Conservation (phyloP, 2,797 vertebrate genomes). For the Gephyroberyx darwinii region DNA sequence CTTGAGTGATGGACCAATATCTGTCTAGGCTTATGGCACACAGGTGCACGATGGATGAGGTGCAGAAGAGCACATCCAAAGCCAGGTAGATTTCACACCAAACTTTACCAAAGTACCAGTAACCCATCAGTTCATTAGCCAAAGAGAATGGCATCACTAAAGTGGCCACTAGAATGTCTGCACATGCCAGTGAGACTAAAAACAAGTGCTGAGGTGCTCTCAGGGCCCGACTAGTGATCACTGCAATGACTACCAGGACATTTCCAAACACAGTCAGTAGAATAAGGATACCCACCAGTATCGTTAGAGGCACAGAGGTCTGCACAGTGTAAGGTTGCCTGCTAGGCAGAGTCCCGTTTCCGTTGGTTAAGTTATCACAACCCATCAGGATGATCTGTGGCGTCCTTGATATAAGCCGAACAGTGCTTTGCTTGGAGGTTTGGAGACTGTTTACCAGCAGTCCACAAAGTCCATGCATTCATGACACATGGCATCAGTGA, state of each 20-base stretch:
- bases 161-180: conserved; percentile 96
- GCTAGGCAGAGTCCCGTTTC: conserved; percentile 75
- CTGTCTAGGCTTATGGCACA: conserved; percentile 96
- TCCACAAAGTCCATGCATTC: conserved; percentile 51
- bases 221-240: conserved; percentile 91
- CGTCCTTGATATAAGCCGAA: conserved; percentile 52
- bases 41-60: conserved; percentile 95
- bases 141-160: conserved; percentile 96
- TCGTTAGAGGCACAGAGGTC: conserved; percentile 85
- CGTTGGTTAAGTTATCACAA: conserved; percentile 82
- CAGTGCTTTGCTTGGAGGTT: conserved; percentile 31
- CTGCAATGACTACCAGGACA: conserved; percentile 93
- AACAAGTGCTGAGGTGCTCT: conserved; percentile 97
- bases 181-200: conserved; percentile 94
- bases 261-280: conserved; percentile 93
- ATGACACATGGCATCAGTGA: conserved; percentile 37
- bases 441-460: conserved; percentile 32
- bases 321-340: conserved; percentile 80
- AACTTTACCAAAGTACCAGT: conserved; percentile 94
- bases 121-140: conserved; percentile 95
- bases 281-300: conserved; percentile 90
- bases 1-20: conserved; percentile 93
- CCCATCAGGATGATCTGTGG: conserved; percentile 79
- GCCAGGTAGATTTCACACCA: conserved; percentile 98
- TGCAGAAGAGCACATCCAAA: conserved; percentile 98